Conservation (phyloP, 2,113 vertebrate genomes). For the Hypomesus transpacificus region DNA sequence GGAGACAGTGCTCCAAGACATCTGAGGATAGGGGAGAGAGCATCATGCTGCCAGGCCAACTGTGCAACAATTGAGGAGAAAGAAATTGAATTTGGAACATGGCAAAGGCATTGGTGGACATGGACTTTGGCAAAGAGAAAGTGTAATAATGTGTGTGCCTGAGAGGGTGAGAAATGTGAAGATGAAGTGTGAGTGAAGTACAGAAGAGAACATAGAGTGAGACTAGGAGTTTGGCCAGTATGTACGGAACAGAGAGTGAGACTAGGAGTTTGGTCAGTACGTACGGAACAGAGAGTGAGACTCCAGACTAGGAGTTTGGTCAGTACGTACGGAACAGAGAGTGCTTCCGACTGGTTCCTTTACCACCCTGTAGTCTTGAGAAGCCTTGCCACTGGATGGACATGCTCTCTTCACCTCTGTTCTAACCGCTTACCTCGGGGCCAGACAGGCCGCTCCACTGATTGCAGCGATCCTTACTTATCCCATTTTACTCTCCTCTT, state of each 20-base stretch:
- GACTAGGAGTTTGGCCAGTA: not conserved
- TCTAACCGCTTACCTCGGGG: constrained; percentile 37
- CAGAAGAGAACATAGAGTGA: not conserved
- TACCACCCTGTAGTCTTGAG: constrained; percentile 19
- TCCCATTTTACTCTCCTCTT: constrained; percentile 22
- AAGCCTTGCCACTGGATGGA: constrained; percentile 11
- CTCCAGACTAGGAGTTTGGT: not conserved
- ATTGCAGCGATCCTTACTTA: constrained; percentile 29
- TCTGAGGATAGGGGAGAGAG: not conserved
- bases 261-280: not conserved
- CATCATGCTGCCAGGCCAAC: not conserved
- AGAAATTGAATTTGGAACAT: not conserved
- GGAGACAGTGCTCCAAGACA: too few relatives aligned
- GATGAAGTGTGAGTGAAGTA: not conserved
- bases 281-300: constrained; percentile 1
- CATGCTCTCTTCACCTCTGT: constrained; percentile 38
- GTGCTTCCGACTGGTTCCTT: constrained; percentile 14
- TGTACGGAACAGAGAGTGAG: constrained; percentile 1
- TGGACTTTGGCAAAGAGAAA: not conserved
- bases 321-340: constrained; percentile 2
- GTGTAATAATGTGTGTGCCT: not conserved
- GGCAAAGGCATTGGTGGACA: not conserved
- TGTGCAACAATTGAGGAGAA: too few relatives aligned
- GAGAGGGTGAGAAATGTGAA: not conserved
- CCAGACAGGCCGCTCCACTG: constrained; percentile 31